phyloP scores from a whole-genome alignment of 2,797 vertebrate genomes.

The Gymnopithys bicolor region DNA sequence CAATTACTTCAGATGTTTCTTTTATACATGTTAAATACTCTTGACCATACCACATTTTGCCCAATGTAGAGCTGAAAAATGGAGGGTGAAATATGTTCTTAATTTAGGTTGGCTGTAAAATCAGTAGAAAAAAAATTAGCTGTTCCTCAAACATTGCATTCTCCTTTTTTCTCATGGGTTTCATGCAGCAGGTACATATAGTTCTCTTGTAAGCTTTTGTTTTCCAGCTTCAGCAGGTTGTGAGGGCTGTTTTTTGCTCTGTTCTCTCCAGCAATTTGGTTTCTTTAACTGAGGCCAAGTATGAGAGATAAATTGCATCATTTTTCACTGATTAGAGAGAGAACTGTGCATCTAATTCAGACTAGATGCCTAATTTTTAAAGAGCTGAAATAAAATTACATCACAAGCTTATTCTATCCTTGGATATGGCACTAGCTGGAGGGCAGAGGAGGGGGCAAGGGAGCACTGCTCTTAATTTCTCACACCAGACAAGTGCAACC shows the following conservation, averaged over 20 bases:
- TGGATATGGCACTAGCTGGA: not conserved
- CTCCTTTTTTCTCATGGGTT: fast-evolving
- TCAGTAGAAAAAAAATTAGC: not conserved
- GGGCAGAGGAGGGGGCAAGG: not conserved
- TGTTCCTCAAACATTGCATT: not conserved
- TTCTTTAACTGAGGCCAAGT: not conserved
- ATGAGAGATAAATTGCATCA: not conserved
- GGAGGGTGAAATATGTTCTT: not conserved
- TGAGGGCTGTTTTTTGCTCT: not conserved
- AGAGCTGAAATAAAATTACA: not conserved
- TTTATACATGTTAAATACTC: not conserved
- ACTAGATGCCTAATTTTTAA: not conserved
- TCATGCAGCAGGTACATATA: not conserved
- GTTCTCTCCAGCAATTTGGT: not conserved
- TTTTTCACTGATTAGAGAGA: not conserved
- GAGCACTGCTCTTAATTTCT: not conserved
- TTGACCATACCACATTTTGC: not conserved
- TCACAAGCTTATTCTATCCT: not conserved
- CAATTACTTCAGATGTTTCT: not conserved
- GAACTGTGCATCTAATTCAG: not conserved
- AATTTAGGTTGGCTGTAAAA: not conserved
- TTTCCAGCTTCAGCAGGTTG: not conserved
- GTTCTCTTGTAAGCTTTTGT: not conserved
- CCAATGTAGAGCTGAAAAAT: not conserved
- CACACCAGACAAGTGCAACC: not conserved